phyloP scores from a whole-genome alignment of 2,113 vertebrate genomes.

The Leuciscus idus region DNA sequence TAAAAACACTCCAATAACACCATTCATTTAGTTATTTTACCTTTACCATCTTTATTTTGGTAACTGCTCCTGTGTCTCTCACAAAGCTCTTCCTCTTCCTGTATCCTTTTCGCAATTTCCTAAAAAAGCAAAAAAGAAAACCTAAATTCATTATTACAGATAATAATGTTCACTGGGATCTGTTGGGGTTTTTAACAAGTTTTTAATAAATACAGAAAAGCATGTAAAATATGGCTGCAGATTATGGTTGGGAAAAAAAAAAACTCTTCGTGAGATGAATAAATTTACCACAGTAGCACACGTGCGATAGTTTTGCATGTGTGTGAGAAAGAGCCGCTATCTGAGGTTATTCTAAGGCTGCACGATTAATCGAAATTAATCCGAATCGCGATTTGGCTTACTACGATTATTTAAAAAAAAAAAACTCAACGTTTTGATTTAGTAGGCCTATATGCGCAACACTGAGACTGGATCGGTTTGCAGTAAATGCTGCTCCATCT shows the following conservation, averaged over 20 bases:
- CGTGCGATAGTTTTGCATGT: too few species aligned
- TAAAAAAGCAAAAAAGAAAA: conserved; percentile 47
- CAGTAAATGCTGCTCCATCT: too few species aligned
- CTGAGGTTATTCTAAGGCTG: too few species aligned
- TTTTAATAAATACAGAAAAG: neutral
- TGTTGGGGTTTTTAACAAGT: neutral
- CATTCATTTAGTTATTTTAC: conserved; percentile 55
- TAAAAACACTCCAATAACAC: neutral
- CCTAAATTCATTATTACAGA: neutral
- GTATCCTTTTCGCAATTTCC: conserved; percentile 79
- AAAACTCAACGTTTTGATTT: too few species aligned
- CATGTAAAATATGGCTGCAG: neutral
- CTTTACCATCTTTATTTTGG: conserved; percentile 59
- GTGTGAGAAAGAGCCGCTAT: too few species aligned
- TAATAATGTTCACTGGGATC: neutral
- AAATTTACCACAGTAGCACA: too few species aligned
- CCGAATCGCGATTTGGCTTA: too few species aligned
- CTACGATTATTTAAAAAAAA: too few species aligned
- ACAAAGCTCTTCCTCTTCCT: conserved; percentile 76
- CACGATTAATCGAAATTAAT: too few species aligned
- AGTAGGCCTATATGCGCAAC: too few species aligned
- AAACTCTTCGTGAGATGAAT: too few species aligned
- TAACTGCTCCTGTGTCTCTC: conserved; percentile 60
- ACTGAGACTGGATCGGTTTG: too few species aligned
- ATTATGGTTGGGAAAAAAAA: neutral